These are phyloP conservation scores for Frankliniella intonsa DNA, from an alignment of 2,888 invertebrate genomes.

Conservation along the genomic window DNA sequence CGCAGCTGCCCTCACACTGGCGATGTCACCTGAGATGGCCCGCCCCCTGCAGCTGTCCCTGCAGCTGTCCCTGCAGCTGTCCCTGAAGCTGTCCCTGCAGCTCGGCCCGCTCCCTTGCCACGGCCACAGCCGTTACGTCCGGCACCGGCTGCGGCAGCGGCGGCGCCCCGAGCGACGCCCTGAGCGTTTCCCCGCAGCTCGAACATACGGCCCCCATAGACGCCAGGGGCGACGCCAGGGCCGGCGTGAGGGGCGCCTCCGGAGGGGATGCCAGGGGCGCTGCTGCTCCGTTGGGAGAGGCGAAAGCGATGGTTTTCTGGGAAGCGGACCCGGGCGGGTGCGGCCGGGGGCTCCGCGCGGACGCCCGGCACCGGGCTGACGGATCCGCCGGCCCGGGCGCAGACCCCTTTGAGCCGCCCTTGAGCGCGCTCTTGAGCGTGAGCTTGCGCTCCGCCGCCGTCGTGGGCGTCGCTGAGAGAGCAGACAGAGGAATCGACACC, in stretches of 20 bases:
- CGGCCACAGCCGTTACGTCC: not conserved
- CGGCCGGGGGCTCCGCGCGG: not conserved
- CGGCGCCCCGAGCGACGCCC: not conserved
- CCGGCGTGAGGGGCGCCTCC: not conserved
- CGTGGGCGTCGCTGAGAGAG: not conserved
- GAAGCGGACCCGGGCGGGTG: not conserved
- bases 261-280: conserved; percentile 2
- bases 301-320: conserved; percentile 15
- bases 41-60: not conserved
- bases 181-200: not conserved
- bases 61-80: not conserved
- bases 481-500: conserved; percentile 7
- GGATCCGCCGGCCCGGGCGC: not conserved
- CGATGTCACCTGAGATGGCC: not conserved
- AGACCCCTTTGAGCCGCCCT: not conserved
- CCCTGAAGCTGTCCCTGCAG: not conserved
- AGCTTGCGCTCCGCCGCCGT: not conserved
- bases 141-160: not conserved
- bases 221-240: not conserved
- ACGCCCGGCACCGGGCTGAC: not conserved
- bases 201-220: conserved; percentile 2
- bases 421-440: conserved; percentile 10
- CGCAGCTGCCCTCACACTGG: not conserved
- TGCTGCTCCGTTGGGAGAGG: conserved; percentile 12
- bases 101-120: not conserved